These are phyloP conservation scores for Drosophila emarginata DNA, from an alignment of 2,888 invertebrate genomes.

Conservation along the genomic window DNA sequence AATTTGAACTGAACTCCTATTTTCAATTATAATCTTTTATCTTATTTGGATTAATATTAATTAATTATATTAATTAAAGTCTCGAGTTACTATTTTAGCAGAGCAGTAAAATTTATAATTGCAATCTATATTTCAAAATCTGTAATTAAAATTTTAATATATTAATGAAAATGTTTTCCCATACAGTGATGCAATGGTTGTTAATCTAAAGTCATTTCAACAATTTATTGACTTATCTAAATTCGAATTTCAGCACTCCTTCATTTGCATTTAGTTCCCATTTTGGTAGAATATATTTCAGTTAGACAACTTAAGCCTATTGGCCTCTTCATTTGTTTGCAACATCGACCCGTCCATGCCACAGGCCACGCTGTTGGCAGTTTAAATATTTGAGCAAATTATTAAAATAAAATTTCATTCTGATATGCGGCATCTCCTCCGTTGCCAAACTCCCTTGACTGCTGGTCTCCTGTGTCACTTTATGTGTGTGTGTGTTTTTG, in stretches of 20 bases:
- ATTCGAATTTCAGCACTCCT: not conserved
- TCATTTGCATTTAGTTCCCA: not conserved
- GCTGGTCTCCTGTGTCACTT: slow-evolving; percentile 31
- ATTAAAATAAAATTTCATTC: slow-evolving; percentile 48
- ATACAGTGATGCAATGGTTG: too few relatives aligned
- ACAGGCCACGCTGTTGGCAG: slow-evolving; percentile 17
- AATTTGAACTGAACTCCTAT: too few relatives aligned
- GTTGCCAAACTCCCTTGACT: not conserved
- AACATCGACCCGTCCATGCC: not conserved
- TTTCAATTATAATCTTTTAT: too few relatives aligned
- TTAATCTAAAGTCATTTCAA: not conserved
- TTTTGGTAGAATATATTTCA: slow-evolving; percentile 1
- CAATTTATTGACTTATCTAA: slow-evolving; percentile 1
- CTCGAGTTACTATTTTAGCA: too few relatives aligned
- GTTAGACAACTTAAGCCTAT: slow-evolving; percentile 2
- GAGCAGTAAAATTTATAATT: too few relatives aligned
- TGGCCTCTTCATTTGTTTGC: not conserved
- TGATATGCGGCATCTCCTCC: slow-evolving; percentile 12
- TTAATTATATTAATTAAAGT: too few relatives aligned
- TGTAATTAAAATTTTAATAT: too few relatives aligned
- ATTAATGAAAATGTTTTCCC: too few relatives aligned
- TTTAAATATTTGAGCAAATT: slow-evolving; percentile 66
- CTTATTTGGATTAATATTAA: too few relatives aligned
- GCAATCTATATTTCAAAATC: too few relatives aligned
- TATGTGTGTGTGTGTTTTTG: not conserved